Conservation (phyloP, 1,140 invertebrate genomes). For the Drosophila miranda region DNA sequence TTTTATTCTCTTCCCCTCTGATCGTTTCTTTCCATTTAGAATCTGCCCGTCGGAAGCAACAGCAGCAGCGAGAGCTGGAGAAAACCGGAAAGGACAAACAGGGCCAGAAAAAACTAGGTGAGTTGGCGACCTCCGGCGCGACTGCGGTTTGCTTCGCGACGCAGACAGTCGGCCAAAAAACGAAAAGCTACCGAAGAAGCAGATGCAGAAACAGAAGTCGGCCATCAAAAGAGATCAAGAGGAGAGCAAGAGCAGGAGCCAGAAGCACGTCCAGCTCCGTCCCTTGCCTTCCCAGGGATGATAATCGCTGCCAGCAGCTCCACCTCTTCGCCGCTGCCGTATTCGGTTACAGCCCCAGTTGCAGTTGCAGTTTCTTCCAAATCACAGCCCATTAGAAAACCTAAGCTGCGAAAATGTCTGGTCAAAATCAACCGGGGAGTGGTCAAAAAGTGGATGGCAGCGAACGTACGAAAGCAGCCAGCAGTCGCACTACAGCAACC, state of each 20-base stretch:
- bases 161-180: neutral
- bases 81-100: neutral
- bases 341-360: neutral
- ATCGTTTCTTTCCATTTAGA: slow-evolving; percentile 12
- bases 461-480: neutral
- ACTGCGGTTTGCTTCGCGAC: no score
- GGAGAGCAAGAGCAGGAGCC: neutral
- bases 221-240: neutral
- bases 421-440: slow-evolving; percentile 42
- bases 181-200: slow-evolving; percentile 5
- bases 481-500: no score
- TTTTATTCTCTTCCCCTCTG: slow-evolving; percentile 7
- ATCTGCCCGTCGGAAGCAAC: slow-evolving; percentile 20
- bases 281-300: slow-evolving; percentile 53
- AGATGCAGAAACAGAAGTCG: neutral
- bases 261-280: neutral
- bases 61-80: neutral
- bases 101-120: slow-evolving; percentile 7
- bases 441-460: slow-evolving; percentile 21
- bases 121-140: slow-evolving; percentile 3
- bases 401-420: slow-evolving; percentile 20
- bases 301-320: slow-evolving; percentile 40
- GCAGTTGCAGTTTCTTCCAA: neutral
- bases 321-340: neutral
- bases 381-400: neutral